Percentiles rank a stretch among this genome's conserved stretches.
Conservation (phyloP, 2,113 vertebrate genomes). For the Bombycilla garrulus region DNA sequence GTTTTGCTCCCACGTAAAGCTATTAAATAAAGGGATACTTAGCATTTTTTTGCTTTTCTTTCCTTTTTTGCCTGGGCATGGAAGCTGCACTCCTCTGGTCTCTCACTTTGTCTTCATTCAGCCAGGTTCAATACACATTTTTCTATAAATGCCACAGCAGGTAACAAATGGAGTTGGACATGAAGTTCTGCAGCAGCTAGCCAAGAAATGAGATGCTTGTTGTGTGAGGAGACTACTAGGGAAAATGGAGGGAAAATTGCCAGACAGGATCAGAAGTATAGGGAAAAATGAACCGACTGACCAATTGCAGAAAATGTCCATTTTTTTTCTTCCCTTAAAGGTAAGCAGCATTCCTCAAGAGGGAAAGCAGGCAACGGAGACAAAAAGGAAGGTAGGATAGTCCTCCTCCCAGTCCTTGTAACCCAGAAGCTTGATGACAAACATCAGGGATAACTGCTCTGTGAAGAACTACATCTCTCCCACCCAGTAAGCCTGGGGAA, state of each 20-base stretch:
- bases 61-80: neutral
- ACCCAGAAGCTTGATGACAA: neutral
- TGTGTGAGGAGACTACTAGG: neutral
- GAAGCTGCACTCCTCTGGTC: neutral
- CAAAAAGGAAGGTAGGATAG: neutral
- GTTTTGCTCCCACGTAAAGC: neutral
- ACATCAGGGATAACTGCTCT: neutral
- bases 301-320: neutral
- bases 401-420: neutral
- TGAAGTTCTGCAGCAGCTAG: neutral
- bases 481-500: neutral
- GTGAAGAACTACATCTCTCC: neutral
- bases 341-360: neutral
- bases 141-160: neutral
- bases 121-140: neutral
- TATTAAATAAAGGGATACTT: neutral
- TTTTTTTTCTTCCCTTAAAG: neutral
- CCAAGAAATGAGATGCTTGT: neutral
- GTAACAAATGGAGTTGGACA: neutral
- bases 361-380: neutral
- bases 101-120: neutral
- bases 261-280: neutral
- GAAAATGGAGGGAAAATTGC: neutral
- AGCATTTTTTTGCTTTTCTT: neutral
- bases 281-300: neutral